Base-by-base conservation (phyloP, 2,113 vertebrate species). In the Globicephala melas region DNA sequence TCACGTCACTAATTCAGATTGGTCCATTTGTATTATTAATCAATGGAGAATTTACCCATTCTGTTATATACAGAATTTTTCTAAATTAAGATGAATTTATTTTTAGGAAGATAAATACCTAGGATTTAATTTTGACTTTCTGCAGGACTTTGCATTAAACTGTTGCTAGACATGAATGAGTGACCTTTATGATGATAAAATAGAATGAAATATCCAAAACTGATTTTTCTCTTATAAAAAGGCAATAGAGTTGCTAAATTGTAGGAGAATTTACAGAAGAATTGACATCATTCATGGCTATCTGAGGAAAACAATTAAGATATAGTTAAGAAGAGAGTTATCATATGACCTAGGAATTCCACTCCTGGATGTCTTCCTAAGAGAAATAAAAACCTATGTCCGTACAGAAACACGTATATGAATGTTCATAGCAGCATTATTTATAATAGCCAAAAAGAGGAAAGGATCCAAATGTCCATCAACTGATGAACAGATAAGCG, bases 31-130 rank as follows among this genome's bases (percentile, higher is more conserved):
- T 63, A 28, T 63, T 87, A 44, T 50, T 89, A 68, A 60, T 73
- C 5, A 77, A 17, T 38, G 63, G 31, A 70, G n/a, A 41, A 90
- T 85, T 90, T 84, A 55, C 55, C n/a, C 44, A 73, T 80, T 80
- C 55, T 71, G 0, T 79, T 77, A 83, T 20, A 41, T 89, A 55
- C 28, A 79, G 73, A 73, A 80, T 55, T 91, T 55, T 80, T 85
- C 71, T 73, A 90, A 89, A 85, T 89, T 17, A 96, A 80, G 44
- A 33, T 94, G 41, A 79, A 71, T 80, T 94, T 65, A 55, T 90
- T 85, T 71, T 94, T 96, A 76, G 67, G 50, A 79, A 79, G 3
- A 55, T 65, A 94, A 94, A 55, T 94, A 44, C 21, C 20, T 76
- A 87, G 5, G 36, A 88, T 92, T 79, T 79, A n/a, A 76, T 82